Conservation (phyloP, 2,888 invertebrate species). For the Notodonta dromedarius region DNA sequence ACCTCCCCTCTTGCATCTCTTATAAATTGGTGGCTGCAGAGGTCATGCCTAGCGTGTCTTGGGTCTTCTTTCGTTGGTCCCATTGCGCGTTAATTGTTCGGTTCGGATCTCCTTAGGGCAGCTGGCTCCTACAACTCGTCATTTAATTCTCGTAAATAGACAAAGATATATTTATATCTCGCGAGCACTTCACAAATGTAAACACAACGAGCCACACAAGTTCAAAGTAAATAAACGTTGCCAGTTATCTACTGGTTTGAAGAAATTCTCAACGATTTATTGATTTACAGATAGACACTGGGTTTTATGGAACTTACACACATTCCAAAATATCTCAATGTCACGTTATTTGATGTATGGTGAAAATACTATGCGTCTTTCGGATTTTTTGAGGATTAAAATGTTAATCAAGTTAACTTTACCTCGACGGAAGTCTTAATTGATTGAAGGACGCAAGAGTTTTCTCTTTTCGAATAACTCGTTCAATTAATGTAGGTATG, state of each 20-base stretch:
- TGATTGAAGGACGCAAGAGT: neutral
- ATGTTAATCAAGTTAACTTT: no score
- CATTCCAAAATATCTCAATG: neutral
- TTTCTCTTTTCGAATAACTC: neutral
- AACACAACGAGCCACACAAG: slow-evolving; percentile 70
- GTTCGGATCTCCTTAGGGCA: slow-evolving; percentile 79
- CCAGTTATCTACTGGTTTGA: slow-evolving; percentile 52
- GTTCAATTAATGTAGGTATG: neutral
- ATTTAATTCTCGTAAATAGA: slow-evolving; percentile 82
- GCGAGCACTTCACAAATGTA: slow-evolving; percentile 69
- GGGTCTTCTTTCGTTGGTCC: slow-evolving; percentile 59
- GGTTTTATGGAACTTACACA: slow-evolving; percentile 10
- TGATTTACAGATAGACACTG: slow-evolving; percentile 19
- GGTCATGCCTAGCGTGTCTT: slow-evolving; percentile 43
- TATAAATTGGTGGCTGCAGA: slow-evolving; percentile 30
- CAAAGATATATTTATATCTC: slow-evolving; percentile 82
- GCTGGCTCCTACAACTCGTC: slow-evolving; percentile 78
- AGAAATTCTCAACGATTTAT: slow-evolving; percentile 35
- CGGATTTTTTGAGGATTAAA: no score
- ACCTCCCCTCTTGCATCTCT: slow-evolving; percentile 35
- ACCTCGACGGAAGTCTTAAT: neutral
- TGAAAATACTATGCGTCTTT: neutral
- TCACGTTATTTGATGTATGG: neutral
- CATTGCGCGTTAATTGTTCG: slow-evolving; percentile 73
- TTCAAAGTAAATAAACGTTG: slow-evolving; percentile 74